Base-by-base conservation (phyloP, 1,140 invertebrate species). In the Drosophila pandora region DNA sequence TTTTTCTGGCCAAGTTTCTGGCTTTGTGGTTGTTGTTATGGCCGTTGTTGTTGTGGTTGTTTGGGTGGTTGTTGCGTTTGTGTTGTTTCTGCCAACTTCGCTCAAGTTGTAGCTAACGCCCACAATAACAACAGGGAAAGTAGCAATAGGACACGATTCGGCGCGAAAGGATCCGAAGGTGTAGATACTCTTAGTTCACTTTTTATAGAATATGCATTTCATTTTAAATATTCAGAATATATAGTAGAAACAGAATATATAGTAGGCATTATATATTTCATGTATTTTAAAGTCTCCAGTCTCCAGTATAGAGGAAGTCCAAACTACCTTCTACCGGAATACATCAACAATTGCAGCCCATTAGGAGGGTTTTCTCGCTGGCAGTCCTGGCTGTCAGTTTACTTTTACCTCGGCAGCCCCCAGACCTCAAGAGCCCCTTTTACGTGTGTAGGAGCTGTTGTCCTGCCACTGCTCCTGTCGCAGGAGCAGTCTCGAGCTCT, bases 31-130 rank as follows among this genome's bases (percentile, higher is more conserved):
- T 73, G 49, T 37, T 62, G 50, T 73, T 62, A 49, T 43, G 58
- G 50, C 23, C 58, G 37, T 22, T 49, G 56, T 54, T 73, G 60
- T 58, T 72, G 47, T 69, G 39, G 65, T 70, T 77, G 34, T 55
- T 52, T 54, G 39, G 60, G 34, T 45, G 21, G 12, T 48, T 65
- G 28, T 41, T 64, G 28, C 22, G 43, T 60, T 48, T 49, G 34
- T 43, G 69, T 65, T 78, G 69, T 75, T 72, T 43, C 61, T 82
- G 83, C 70, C 70, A 88, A 87, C 83, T 83, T 88, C 79, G 79
- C 75, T 87, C 78, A 88, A 88, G 76, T 87, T 82, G 78, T 78
- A 81, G 77, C 76, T 32, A 76, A 84, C 80, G 80, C 79, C 78
- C 78, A 47, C 71, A 62, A 73, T 60, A 82, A 76, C 67, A 87